A percentile compares a stretch with the other conserved stretches of the same genome.
These are phyloP conservation scores for Tachysurus fulvidraco DNA, from an alignment of 2,113 vertebrate genomes.

Conservation along the genomic window DNA sequence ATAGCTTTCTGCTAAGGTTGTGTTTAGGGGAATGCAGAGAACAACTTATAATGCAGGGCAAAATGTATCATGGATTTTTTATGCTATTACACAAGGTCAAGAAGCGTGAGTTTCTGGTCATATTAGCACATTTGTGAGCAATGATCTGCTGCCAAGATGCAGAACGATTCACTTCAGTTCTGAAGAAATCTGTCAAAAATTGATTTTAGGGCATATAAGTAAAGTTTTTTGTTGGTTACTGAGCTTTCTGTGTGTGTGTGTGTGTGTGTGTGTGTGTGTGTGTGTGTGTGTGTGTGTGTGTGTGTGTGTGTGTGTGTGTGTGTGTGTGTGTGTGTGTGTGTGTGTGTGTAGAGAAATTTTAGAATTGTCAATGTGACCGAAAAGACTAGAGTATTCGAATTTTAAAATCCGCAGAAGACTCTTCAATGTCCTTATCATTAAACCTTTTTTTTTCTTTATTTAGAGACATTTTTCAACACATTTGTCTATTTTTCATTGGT, in stretches of 20 bases:
- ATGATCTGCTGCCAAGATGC: not conserved
- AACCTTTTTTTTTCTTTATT: not conserved
- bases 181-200: not conserved
- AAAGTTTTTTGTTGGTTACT: not conserved
- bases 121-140: not conserved
- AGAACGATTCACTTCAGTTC: not conserved
- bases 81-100: not conserved
- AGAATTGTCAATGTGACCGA: too few species aligned
- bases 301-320: too few species aligned
- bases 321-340: not conserved
- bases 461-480: not conserved
- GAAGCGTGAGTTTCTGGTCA: not conserved
- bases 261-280: not conserved
- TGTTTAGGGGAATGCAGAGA: not conserved
- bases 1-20: not conserved
- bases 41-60: not conserved
- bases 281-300: not conserved
- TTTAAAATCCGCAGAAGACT: too few species aligned
- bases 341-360: not conserved
- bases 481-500: not conserved
- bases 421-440: too few species aligned
- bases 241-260: not conserved
- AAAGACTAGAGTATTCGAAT: too few species aligned
- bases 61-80: not conserved
- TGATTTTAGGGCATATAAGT: not conserved